Percentiles rank a stretch among this genome's conserved stretches.
Conservation (phyloP, 2,888 invertebrate species). For the Portevinia maculata region DNA sequence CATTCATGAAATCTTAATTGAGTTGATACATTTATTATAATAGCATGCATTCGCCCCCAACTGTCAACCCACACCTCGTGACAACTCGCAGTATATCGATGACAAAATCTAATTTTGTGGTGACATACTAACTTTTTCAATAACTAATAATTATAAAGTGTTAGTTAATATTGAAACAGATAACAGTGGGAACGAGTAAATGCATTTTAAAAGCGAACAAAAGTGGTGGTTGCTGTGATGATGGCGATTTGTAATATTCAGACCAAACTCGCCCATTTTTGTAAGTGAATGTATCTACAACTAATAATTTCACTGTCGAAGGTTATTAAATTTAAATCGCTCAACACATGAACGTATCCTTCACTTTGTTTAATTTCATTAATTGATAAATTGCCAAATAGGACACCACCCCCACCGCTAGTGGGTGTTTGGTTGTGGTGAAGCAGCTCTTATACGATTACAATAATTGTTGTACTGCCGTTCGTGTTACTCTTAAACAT, state of each 20-base stretch:
- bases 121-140: constrained; percentile 12
- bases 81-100: background rate
- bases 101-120: constrained; percentile 28
- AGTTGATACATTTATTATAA: background rate
- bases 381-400: constrained; percentile 70
- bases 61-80: background rate
- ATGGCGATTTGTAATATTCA: constrained; percentile 39
- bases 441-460: constrained; percentile 7
- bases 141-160: constrained; percentile 35
- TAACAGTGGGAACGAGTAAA: background rate
- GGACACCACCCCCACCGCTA: constrained; percentile 14
- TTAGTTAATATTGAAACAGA: background rate
- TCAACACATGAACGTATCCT: constrained; percentile 18
- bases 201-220: constrained; percentile 13
- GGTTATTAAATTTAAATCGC: constrained; percentile 67
- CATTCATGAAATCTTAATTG: background rate
- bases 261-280: constrained; percentile 39
- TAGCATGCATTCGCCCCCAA: background rate
- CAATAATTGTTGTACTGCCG: constrained; percentile 46
- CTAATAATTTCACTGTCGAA: constrained; percentile 55
- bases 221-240: background rate
- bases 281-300: constrained; percentile 39
- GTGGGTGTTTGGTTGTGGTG: constrained; percentile 23
- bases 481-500: constrained; percentile 38
- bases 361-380: constrained; percentile 63